phyloP scores from a whole-genome alignment of 2,888 invertebrate genomes.

The Lithophane socia region DNA sequence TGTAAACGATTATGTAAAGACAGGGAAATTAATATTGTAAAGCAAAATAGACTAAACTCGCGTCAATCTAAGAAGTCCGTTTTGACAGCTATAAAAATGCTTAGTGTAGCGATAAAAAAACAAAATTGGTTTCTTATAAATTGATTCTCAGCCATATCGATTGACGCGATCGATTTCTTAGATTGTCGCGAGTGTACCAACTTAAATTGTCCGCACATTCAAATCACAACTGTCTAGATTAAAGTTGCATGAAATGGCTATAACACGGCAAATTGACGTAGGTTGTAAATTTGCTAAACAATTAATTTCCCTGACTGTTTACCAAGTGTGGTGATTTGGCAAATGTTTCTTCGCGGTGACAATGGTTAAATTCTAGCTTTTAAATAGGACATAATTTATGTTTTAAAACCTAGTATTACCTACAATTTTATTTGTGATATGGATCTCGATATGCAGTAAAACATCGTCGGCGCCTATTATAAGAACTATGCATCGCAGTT shows the following conservation, averaged over 20 bases:
- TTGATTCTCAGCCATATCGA: no score
- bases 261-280: neutral
- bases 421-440: slow-evolving; percentile 4
- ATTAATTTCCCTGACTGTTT: neutral
- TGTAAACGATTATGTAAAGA: neutral
- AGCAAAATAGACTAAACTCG: no score
- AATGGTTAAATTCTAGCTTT: neutral
- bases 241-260: no score
- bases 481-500: slow-evolving; percentile 21
- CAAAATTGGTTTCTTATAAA: no score
- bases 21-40: no score
- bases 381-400: neutral
- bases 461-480: slow-evolving; percentile 1
- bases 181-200: no score
- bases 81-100: no score
- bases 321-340: neutral
- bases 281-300: neutral
- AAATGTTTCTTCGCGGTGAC: neutral
- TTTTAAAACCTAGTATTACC: neutral
- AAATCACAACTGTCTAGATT: neutral
- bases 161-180: no score
- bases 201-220: neutral
- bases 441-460: slow-evolving; percentile 7
- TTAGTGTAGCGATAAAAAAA: no score
- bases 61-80: no score